A percentile compares a stretch with the other conserved stretches of the same genome.
Conservation (phyloP, 2,113 vertebrate species). For the Tinamus guttatus region DNA sequence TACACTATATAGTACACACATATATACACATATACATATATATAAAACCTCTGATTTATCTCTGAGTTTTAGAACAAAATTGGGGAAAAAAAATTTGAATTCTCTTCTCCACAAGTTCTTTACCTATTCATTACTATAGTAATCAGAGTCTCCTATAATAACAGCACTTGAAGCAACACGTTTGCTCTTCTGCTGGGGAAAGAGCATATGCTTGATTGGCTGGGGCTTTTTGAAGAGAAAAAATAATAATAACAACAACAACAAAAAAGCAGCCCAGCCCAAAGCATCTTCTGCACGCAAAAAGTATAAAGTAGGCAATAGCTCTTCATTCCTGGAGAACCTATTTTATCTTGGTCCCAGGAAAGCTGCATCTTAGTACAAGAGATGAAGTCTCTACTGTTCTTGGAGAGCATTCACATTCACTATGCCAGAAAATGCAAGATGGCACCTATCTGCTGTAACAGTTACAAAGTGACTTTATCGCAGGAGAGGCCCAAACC, state of each 20-base stretch:
- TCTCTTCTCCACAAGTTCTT: background rate
- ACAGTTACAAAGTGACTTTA: background rate
- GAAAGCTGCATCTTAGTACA: background rate
- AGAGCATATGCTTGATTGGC: background rate
- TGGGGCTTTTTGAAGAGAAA: background rate
- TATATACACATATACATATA: no score
- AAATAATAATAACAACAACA: no score
- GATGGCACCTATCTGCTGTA: background rate
- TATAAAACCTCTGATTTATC: background rate
- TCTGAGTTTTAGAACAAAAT: background rate
- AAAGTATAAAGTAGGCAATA: background rate
- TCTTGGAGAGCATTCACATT: background rate
- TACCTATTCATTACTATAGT: background rate
- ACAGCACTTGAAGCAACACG: accelerated
- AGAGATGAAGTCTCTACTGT: background rate
- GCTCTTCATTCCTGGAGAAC: background rate
- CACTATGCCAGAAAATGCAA: background rate
- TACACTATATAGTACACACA: no score
- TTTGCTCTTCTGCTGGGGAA: background rate
- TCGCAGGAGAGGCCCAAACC: background rate
- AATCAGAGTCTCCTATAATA: background rate
- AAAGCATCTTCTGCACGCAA: background rate
- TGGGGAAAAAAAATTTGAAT: background rate
- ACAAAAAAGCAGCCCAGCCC: no score
- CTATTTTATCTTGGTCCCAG: background rate